phyloP scores from a whole-genome alignment of 92 coral and sea anemone species.

The Galaxea fascicularis region DNA sequence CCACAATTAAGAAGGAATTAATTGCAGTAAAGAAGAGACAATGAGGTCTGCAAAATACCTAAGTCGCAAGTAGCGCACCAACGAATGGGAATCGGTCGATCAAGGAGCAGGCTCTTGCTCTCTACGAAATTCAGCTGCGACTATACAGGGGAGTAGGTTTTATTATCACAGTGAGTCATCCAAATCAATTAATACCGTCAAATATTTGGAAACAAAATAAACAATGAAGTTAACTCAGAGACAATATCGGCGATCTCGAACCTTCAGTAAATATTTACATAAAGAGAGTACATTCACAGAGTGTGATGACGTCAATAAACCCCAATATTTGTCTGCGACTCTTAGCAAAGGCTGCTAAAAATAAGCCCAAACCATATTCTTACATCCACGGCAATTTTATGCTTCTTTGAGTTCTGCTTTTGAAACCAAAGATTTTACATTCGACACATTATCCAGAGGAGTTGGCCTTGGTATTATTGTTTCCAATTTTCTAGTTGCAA shows the following conservation, averaged over 20 bases:
- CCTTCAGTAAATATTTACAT: constrained; percentile 26
- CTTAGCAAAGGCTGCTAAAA: constrained; percentile 2
- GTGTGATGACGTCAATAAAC: constrained; percentile 19
- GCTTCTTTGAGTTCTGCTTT: not conserved
- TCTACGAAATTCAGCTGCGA: not conserved
- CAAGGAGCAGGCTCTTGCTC: not conserved
- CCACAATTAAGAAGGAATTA: not conserved
- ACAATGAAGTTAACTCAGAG: constrained; percentile 17
- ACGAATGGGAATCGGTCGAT: too few species aligned
- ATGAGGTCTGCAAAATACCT: not conserved
- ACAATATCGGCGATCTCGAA: constrained; percentile 34
- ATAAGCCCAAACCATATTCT: not conserved
- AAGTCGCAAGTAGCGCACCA: not conserved
- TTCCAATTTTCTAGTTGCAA: constrained; percentile 3
- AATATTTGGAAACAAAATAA: constrained; percentile 24
- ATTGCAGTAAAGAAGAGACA: not conserved
- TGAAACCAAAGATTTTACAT: not conserved
- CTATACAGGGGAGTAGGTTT: not conserved
- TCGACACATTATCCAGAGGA: not conserved
- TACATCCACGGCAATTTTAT: not conserved
- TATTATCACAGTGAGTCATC: constrained; percentile 2
- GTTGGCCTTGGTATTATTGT: not conserved
- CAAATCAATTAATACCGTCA: constrained; percentile 40
- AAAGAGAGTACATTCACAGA: not conserved
- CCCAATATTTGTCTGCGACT: not conserved